Base-by-base conservation (phyloP, 2,888 invertebrate genomes). In the Nesidiocoris tenuis region DNA sequence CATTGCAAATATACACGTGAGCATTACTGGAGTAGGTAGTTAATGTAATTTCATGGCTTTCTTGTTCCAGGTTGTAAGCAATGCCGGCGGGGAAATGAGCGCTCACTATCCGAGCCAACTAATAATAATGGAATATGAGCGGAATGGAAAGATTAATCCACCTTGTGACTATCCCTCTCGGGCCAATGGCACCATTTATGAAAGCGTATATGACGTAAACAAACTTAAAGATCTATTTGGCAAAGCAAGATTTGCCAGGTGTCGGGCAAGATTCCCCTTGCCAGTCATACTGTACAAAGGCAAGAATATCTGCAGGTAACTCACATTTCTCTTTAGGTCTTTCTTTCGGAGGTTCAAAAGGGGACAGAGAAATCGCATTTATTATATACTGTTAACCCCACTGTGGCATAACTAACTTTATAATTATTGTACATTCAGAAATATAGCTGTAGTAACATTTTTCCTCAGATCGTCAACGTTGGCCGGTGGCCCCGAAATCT, bases 231-330 rank as follows among this genome's bases (percentile, higher is more conserved):
- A 90, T 77, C 83, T 89, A 76, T 88, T 91, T 74, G 86, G 86
- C 54, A 88, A 87, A 82, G 90, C 91, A 22, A 87, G 90, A 81
- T 88, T 89, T 82, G 92, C 92, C 1, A 85, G 92, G 80, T 92
- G 92, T 83, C 86, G 92, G 68, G 89, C 90, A 72, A 86, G 93
- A 81, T 93, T 93, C 84, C 90, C 90, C 21, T 86, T 91, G 66
- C 92, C 93, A 64, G 91, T 92, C 16, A 92, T 93, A 80, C 84
- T 92, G 77, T 91, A 87, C 83, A 88, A 90, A 79, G 90, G 90
- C 78, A 91, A 91, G 82, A 87, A 88, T 80, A 87, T 91, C 65
- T 90, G 90, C 82, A 81, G 85, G 87, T 87, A 79, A 80, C 80
- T n/a, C n/a, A n/a, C n/a, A n/a, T n/a, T n/a, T n/a, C n/a, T n/a